These are phyloP conservation scores for Himalopsyche phryganea DNA, from an alignment of 1,140 invertebrate genomes.

Conservation along the genomic window DNA sequence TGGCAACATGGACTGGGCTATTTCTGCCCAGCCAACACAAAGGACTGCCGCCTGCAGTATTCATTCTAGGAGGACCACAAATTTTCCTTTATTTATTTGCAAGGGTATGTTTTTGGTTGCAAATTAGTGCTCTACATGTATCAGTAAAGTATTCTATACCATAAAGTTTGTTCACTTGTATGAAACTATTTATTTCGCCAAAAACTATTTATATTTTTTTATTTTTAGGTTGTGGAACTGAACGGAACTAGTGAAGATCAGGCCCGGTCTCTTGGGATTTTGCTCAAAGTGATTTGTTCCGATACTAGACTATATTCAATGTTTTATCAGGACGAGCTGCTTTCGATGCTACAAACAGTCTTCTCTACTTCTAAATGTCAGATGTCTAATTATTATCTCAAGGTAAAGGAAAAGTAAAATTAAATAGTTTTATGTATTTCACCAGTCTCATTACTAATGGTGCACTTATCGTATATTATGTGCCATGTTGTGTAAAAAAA, in stretches of 20 bases:
- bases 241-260: slow-evolving; percentile 55
- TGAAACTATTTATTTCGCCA: too few species aligned
- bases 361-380: slow-evolving; percentile 52
- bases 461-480: too few species aligned
- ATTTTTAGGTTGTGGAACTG: slow-evolving; percentile 56
- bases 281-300: slow-evolving; percentile 51
- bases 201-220: background rate
- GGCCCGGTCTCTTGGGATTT: slow-evolving; percentile 54
- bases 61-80: slow-evolving; percentile 57
- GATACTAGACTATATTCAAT: slow-evolving; percentile 52
- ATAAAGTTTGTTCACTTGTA: too few species aligned
- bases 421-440: too few species aligned
- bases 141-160: too few species aligned
- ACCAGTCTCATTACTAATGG: too few species aligned
- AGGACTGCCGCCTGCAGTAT: slow-evolving; percentile 54
- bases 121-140: too few species aligned
- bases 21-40: slow-evolving; percentile 45
- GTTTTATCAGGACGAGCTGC: slow-evolving; percentile 48
- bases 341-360: slow-evolving; percentile 54
- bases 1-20: slow-evolving; percentile 40
- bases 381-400: slow-evolving; percentile 53
- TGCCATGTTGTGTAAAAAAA: too few species aligned
- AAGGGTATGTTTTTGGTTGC: slow-evolving; percentile 42
- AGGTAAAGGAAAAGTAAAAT: too few species aligned
- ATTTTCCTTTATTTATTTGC: slow-evolving; percentile 62